phyloP scores from a whole-genome alignment of 2,113 vertebrate genomes.

The Mionectes macconnelli region DNA sequence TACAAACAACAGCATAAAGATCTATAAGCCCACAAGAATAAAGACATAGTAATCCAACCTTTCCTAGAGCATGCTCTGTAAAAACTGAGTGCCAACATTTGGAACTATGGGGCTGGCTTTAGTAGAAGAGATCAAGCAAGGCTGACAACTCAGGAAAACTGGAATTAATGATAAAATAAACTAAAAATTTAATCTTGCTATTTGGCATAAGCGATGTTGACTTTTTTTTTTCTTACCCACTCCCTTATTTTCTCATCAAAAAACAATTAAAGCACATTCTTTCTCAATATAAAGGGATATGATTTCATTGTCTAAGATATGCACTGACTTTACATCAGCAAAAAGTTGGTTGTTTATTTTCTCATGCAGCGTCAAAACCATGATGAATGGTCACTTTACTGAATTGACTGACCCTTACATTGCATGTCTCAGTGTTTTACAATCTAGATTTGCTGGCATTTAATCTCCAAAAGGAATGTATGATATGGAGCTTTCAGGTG shows the following conservation, averaged over 20 bases:
- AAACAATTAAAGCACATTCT: neutral
- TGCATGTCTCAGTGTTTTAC: neutral
- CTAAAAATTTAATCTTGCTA: neutral
- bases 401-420: neutral
- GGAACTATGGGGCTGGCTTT: neutral
- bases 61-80: neutral
- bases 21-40: neutral
- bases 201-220: neutral
- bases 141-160: neutral
- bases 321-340: neutral
- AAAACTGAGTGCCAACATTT: neutral
- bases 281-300: neutral
- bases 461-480: neutral
- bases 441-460: neutral
- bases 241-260: neutral
- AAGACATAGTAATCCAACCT: neutral
- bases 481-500: neutral
- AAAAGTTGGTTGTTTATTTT: neutral
- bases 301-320: neutral
- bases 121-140: neutral
- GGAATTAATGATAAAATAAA: neutral
- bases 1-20: neutral
- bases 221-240: neutral
- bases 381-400: neutral
- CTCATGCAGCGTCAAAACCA: neutral